Evolutionary conservation across 1,140 invertebrate species (phyloP).

Genomic region (Drosophila oshimai): DNA sequence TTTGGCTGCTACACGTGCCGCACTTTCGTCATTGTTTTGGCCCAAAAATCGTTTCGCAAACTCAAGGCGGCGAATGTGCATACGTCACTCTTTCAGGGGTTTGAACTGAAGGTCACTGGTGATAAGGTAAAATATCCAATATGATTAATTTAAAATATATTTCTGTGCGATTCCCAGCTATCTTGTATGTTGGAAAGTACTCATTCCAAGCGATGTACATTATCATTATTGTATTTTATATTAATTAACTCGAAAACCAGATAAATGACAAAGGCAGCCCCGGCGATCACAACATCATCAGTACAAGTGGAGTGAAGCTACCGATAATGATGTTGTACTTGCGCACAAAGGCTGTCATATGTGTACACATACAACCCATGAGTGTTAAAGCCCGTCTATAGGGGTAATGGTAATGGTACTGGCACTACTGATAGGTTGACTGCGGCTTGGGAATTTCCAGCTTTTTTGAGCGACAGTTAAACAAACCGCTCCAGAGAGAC

Average conservation of each 20-base stretch:
- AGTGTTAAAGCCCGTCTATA: conserved; percentile 25
- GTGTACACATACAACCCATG: not conserved
- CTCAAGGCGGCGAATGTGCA: not conserved
- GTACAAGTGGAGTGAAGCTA: conserved; percentile 27
- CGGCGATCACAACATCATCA: conserved; percentile 23
- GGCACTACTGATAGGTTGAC: conserved; percentile 49
- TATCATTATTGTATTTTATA: not conserved
- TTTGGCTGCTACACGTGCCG: conserved; percentile 27
- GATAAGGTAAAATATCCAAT: not conserved
- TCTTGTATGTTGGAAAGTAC: not conserved
- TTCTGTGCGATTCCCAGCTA: not conserved
- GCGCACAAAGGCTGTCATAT: not conserved
- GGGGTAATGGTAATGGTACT: not conserved
- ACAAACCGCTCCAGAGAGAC: conserved; percentile 29
- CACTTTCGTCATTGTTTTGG: conserved; percentile 12
- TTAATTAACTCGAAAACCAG: conserved; percentile 25
- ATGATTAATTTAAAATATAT: not conserved
- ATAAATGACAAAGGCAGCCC: conserved; percentile 23
- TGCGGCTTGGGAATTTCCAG: conserved; percentile 69
- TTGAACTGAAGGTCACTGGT: not conserved
- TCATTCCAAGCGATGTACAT: not conserved
- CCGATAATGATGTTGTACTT: conserved; percentile 64
- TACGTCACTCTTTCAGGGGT: not conserved
- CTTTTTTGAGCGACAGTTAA: conserved; percentile 52
- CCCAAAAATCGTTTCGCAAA: conserved; percentile 4